Conservation (phyloP, 2,113 vertebrate species). For the Gorsachius goisagi region DNA sequence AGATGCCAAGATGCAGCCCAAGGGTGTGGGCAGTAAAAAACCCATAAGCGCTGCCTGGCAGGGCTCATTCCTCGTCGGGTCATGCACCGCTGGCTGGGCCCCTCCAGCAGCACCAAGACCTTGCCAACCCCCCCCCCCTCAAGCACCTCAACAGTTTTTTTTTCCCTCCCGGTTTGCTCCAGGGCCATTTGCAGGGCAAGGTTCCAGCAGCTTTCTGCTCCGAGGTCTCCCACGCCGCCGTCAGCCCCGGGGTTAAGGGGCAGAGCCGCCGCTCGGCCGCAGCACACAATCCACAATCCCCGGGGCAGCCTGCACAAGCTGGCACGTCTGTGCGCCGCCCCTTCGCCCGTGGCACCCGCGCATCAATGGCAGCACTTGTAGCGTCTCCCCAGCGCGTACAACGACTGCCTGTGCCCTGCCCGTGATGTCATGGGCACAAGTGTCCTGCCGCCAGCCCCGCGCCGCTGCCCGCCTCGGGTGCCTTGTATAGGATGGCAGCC, state of each 20-base stretch:
- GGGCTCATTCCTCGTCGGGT: rapidly evolving
- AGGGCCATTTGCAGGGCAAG: background rate
- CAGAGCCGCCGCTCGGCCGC: conserved; percentile 44
- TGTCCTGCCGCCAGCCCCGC: conserved; percentile 72
- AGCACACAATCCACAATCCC: conserved; percentile 61
- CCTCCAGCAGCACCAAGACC: background rate
- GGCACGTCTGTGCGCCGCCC: conserved; percentile 72
- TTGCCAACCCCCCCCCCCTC: rapidly evolving
- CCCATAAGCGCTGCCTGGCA: rapidly evolving
- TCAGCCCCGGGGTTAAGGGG: background rate
- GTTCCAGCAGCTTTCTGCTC: background rate
- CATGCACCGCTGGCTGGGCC: rapidly evolving
- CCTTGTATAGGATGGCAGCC: conserved; percentile 30
- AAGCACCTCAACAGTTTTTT: rapidly evolving
- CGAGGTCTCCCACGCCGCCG: background rate
- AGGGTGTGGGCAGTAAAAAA: background rate
- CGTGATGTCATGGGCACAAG: conserved; percentile 75
- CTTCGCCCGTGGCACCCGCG: background rate
- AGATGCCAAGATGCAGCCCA: background rate
- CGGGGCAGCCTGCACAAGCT: conserved; percentile 61
- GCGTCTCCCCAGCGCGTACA: background rate
- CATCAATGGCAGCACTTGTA: conserved; percentile 75
- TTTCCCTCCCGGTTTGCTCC: background rate
- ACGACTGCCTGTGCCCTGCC: conserved; percentile 71
- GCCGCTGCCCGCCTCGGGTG: conserved; percentile 46